Evolutionary conservation across 2,888 invertebrate genomes (phyloP).

Genomic region (Mesorhabditis sp.): DNA sequence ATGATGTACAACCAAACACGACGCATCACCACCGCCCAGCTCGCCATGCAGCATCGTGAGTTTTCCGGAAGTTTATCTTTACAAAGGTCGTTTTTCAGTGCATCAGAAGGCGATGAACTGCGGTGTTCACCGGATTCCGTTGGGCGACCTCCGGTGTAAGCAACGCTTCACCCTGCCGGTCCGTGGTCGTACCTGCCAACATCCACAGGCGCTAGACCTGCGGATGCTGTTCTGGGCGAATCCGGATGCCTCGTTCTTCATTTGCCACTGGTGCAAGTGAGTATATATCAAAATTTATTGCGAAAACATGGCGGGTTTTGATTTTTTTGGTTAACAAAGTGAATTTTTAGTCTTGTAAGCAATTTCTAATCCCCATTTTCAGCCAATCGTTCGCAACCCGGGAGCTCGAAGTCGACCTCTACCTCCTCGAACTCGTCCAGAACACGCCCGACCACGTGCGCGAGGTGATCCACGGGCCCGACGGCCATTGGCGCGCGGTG

Average conservation of each 20-base stretch:
- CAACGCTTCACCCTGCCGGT: neutral
- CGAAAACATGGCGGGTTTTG: too few species aligned
- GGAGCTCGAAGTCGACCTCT: neutral
- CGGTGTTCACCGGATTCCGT: neutral
- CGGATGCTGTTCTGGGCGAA: neutral
- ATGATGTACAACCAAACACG: neutral
- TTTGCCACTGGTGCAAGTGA: neutral
- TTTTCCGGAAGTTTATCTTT: neutral
- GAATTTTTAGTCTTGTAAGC: neutral
- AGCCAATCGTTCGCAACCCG: neutral
- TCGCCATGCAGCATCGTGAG: too few species aligned
- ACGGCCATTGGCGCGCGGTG: slow-evolving; percentile 1
- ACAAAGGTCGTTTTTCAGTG: neutral
- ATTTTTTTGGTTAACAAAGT: neutral
- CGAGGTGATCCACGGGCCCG: neutral
- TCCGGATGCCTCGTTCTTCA: slow-evolving; percentile 2
- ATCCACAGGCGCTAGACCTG: neutral
- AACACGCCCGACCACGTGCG: neutral
- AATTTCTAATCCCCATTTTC: neutral
- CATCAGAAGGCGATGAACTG: neutral
- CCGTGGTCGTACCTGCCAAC: neutral
- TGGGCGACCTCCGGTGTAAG: slow-evolving; percentile 1
- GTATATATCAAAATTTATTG: neutral
- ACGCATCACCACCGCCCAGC: too few species aligned
- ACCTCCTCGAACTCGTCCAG: neutral